A percentile compares a stretch with the other conserved stretches of the same genome.
phyloP scores from a whole-genome alignment of 2,113 vertebrate genomes.

The Cyanistes caeruleus region DNA sequence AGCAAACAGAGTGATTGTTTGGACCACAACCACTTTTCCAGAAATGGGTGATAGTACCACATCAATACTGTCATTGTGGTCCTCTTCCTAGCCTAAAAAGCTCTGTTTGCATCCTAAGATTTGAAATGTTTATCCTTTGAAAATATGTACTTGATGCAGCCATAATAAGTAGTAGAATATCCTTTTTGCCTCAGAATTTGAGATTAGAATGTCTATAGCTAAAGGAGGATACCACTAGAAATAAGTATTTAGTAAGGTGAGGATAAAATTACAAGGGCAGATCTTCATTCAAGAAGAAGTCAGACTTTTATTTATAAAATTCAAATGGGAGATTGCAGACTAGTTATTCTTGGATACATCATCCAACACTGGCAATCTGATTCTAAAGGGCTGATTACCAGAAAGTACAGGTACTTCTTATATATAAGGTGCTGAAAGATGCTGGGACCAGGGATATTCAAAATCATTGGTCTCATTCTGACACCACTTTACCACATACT shows the following conservation, averaged over 20 bases:
- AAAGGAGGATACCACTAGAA: background rate
- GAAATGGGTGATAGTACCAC: background rate
- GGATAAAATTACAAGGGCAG: background rate
- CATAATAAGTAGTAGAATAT: constrained; percentile 2
- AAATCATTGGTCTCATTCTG: background rate
- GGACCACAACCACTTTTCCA: background rate
- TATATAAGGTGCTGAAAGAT: background rate
- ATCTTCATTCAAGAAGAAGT: background rate
- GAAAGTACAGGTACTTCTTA: background rate
- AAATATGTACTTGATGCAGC: background rate
- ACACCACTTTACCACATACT: background rate
- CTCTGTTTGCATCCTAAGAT: background rate
- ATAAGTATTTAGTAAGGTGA: constrained; percentile 21
- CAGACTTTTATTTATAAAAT: background rate
- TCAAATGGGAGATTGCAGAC: background rate
- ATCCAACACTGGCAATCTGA: background rate
- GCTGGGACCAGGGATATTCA: background rate
- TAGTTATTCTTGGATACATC: background rate
- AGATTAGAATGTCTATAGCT: constrained; percentile 17
- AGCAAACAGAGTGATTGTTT: background rate
- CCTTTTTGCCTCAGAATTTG: constrained; percentile 1
- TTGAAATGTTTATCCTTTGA: constrained; percentile 30
- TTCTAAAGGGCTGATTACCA: background rate
- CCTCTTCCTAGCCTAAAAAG: background rate
- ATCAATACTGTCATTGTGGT: background rate